Percentiles rank a stretch among this genome's conserved stretches.
Evolutionary conservation across 2,888 invertebrate genomes (phyloP).

Genomic region (Siphonodentalium dalli): DNA sequence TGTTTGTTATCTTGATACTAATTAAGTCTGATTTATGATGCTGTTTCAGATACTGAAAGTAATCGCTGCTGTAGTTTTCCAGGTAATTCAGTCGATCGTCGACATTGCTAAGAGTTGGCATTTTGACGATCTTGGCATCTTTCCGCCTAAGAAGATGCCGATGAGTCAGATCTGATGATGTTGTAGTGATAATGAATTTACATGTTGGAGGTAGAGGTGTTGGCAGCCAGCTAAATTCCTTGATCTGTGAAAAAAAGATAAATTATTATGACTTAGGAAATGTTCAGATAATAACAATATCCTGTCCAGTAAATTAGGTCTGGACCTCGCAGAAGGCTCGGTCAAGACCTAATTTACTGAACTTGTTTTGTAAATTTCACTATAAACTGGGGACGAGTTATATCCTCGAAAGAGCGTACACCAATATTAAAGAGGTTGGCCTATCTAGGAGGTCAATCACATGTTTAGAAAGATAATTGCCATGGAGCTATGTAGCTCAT

Average conservation of each 20-base stretch:
- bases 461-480: no score
- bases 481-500: no score
- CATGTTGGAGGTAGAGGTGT: constrained; percentile 52
- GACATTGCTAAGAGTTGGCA: constrained; percentile 36
- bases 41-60: constrained; percentile 36
- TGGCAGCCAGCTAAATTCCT: constrained; percentile 57
- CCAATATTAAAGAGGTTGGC: no score
- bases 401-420: no score
- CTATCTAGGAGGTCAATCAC: no score
- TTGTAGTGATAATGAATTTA: constrained; percentile 51
- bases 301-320: no score
- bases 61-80: constrained; percentile 38
- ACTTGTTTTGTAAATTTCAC: no score
- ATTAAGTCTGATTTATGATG: constrained; percentile 35
- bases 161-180: constrained; percentile 51
- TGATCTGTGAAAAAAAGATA: constrained; percentile 46
- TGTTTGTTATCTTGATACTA: constrained; percentile 36
- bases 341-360: no score
- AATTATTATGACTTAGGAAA: no score
- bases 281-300: no score
- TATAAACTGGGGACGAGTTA: no score
- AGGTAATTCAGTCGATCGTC: constrained; percentile 34
- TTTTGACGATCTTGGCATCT: constrained; percentile 37
- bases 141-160: constrained; percentile 39
- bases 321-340: no score